Evolutionary conservation across 2,888 invertebrate species (phyloP).

Genomic region (Orthosia gracilis): DNA sequence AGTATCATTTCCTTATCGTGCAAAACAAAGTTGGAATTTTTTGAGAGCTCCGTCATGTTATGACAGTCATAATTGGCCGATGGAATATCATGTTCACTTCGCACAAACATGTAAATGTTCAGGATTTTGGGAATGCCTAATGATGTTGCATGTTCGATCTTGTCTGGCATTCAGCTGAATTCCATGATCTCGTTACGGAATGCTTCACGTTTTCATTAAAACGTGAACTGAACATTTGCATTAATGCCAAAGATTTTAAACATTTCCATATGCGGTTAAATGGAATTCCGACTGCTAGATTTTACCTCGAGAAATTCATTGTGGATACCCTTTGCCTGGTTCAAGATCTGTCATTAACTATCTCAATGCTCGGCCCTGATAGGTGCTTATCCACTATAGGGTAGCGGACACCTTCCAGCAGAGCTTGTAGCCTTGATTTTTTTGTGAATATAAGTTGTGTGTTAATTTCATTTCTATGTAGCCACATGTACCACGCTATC

Average conservation of each 20-base stretch:
- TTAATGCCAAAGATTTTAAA: background rate
- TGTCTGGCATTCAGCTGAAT: background rate
- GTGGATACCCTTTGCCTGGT: background rate
- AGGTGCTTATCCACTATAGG: too few species aligned
- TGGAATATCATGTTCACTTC: constrained; percentile 6
- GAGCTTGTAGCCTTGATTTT: background rate
- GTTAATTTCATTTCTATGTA: background rate
- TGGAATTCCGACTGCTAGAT: background rate
- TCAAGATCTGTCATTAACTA: background rate
- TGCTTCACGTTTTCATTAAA: constrained; percentile 12
- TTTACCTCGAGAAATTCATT: background rate
- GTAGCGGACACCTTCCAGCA: too few species aligned
- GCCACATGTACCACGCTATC: background rate
- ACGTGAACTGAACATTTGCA: background rate
- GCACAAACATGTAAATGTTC: background rate
- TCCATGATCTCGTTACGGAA: background rate
- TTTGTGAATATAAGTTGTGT: background rate
- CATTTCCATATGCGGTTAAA: background rate
- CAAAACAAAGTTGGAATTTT: constrained; percentile 32
- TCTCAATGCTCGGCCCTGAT: background rate
- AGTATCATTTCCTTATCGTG: constrained; percentile 41
- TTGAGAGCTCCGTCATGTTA: constrained; percentile 13
- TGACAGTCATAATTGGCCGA: constrained; percentile 13
- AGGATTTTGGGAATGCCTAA: constrained; percentile 7
- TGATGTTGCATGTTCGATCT: background rate